These are phyloP conservation scores for Gavialis gangeticus DNA, from an alignment of 2,113 vertebrate genomes.

Conservation along the genomic window DNA sequence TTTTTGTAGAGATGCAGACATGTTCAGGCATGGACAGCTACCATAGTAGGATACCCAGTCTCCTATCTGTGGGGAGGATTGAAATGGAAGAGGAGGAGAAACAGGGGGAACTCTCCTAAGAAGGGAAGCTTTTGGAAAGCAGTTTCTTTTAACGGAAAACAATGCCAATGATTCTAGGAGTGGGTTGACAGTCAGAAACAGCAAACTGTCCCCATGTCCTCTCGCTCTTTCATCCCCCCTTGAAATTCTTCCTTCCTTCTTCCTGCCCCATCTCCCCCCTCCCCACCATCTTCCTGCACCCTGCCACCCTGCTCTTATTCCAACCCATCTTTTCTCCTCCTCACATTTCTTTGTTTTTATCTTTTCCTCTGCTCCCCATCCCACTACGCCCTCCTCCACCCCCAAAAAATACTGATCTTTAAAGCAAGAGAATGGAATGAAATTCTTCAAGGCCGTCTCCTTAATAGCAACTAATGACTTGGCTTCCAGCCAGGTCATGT, in stretches of 20 bases:
- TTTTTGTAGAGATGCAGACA: background rate
- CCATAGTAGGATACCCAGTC: background rate
- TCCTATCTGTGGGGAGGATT: background rate
- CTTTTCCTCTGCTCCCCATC: background rate
- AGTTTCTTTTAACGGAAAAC: background rate
- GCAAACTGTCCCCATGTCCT: background rate
- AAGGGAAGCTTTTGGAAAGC: background rate
- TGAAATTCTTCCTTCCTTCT: background rate
- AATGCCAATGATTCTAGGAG: background rate
- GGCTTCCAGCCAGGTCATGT: conserved; percentile 8
- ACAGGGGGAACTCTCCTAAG: background rate
- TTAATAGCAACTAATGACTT: conserved; percentile 26
- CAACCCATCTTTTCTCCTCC: background rate
- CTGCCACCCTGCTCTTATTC: background rate
- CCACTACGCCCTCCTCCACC: background rate
- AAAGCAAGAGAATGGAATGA: background rate
- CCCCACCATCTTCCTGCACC: background rate
- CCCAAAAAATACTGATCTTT: background rate
- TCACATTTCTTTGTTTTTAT: background rate
- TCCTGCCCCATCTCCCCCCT: background rate
- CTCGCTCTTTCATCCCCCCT: background rate
- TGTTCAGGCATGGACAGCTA: background rate
- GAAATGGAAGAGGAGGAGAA: background rate
- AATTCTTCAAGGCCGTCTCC: background rate
- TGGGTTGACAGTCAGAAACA: background rate